These are phyloP conservation scores for Malurus leucopterus DNA, from an alignment of 2,797 vertebrate species.

Conservation along the genomic window DNA sequence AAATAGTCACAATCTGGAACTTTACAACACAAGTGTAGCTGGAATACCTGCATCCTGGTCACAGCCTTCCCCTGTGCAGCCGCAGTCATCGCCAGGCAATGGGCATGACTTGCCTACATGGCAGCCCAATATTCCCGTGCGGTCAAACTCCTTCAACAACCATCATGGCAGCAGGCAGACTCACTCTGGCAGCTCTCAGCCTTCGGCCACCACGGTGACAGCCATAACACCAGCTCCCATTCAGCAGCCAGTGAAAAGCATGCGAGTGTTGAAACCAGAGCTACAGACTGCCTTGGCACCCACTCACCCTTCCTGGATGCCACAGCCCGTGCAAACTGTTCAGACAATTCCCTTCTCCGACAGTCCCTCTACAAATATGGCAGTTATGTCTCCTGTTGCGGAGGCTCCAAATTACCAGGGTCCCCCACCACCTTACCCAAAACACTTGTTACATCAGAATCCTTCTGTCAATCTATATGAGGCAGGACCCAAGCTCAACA, in stretches of 20 bases:
- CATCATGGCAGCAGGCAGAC: constrained; percentile 75
- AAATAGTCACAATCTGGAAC: constrained; percentile 92
- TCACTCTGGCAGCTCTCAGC: constrained; percentile 84
- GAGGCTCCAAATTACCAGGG: constrained; percentile 95
- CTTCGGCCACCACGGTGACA: constrained; percentile 91
- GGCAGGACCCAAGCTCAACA: constrained; percentile 65
- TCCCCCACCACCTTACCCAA: constrained; percentile 94
- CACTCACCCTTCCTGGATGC: constrained; percentile 90
- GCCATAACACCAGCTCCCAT: constrained; percentile 94
- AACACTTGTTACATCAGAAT: constrained; percentile 86
- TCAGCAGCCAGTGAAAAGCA: constrained; percentile 93
- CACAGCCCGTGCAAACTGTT: constrained; percentile 74
- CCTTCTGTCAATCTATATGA: constrained; percentile 77
- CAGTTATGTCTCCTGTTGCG: constrained; percentile 73
- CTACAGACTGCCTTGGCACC: constrained; percentile 93
- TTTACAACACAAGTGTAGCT: constrained; percentile 79
- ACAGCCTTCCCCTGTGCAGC: constrained; percentile 76
- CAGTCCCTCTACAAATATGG: constrained; percentile 62
- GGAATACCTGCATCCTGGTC: constrained; percentile 83
- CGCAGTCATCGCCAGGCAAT: constrained; percentile 76
- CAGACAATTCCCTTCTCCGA: constrained; percentile 80
- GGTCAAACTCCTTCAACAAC: constrained; percentile 94
- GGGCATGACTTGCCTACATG: constrained; percentile 85
- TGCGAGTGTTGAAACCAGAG: constrained; percentile 91
- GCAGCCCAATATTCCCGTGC: constrained; percentile 82